Base-by-base conservation (phyloP, 1,140 invertebrate species). In the Caenorhabditis briggsae region DNA sequence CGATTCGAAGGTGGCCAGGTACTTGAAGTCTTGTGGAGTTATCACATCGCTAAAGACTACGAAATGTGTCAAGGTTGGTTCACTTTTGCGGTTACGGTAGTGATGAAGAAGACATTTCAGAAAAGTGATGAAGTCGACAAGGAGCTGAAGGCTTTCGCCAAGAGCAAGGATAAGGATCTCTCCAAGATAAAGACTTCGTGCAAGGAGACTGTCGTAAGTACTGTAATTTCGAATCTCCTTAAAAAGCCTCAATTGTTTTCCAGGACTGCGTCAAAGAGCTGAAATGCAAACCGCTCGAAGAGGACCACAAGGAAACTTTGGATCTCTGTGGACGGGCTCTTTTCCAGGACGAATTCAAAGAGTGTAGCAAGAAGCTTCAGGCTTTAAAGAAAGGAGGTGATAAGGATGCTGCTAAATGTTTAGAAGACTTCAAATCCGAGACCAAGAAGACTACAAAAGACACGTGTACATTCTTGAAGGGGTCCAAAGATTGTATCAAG, bases 21-120 rank as follows among this genome's bases (percentile, higher is more conserved):
- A 78, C 50, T 78, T 78, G 70, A 78, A 78, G 41, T 78, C 70
- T 11, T 78, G 70, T 53, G 70, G 70, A 78, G 46, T 78, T 78
- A 78, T 78, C 46, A 78, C 70, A 20, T 78, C 70, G 12, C 23
- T 78, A 46, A 78, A 78, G n/a, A 50, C 46, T 12, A 50, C 70
- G 0, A 78, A 78, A 78, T 78, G 70, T 78, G 70, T 25, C 5
- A 78, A 78, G 70, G 70, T 78, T 46, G 23, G 64, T 70, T 8
- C 14, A 18, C 14, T 14, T 6, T 18, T 20, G 6, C 0, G 23
- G 16, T n/a, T 9, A 59, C n/a, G 16, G 43, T 48, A 18, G 1
- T 61, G 12, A 20, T 11, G 8, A 25, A 3, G 12, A 2, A 11
- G 16, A 46, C 11, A 33, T 46, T 46, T 46, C 41, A 70, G 64